These are phyloP conservation scores for Tadarida brasiliensis DNA, from an alignment of 2,797 vertebrate species.

Conservation along the genomic window DNA sequence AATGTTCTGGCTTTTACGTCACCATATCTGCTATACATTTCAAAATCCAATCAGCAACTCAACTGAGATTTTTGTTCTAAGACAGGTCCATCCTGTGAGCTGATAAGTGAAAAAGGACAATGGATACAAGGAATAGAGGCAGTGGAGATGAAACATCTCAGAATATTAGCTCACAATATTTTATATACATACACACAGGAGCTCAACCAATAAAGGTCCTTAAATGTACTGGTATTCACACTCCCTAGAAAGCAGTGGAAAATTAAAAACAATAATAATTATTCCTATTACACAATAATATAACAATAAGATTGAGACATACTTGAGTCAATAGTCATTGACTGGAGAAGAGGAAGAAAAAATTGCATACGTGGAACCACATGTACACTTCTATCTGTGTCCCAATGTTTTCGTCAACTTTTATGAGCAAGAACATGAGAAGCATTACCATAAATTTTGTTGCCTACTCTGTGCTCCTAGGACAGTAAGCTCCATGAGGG, in stretches of 20 bases:
- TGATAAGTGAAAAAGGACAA: background rate
- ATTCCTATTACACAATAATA: background rate
- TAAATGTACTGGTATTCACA: background rate
- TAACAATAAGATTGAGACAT: background rate
- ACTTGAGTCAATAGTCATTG: conserved; percentile 23
- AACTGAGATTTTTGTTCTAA: background rate
- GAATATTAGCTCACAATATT: conserved; percentile 33
- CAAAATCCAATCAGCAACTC: background rate
- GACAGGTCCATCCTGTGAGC: background rate
- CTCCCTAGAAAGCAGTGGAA: background rate
- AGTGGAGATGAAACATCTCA: background rate
- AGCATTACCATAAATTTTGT: background rate
- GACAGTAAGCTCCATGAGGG: background rate
- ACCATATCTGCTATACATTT: background rate
- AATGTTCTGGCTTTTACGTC: background rate
- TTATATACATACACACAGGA: background rate
- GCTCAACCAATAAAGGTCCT: conserved; percentile 5
- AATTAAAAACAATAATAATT: background rate
- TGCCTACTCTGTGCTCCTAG: background rate
- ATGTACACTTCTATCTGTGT: background rate
- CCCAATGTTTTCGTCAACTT: conserved; percentile 5
- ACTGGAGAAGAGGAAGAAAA: background rate
- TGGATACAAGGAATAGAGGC: background rate
- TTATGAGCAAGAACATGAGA: conserved; percentile 5
- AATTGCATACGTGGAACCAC: background rate